phyloP scores from a whole-genome alignment of 2,888 invertebrate species.

The Drosophila dives region DNA sequence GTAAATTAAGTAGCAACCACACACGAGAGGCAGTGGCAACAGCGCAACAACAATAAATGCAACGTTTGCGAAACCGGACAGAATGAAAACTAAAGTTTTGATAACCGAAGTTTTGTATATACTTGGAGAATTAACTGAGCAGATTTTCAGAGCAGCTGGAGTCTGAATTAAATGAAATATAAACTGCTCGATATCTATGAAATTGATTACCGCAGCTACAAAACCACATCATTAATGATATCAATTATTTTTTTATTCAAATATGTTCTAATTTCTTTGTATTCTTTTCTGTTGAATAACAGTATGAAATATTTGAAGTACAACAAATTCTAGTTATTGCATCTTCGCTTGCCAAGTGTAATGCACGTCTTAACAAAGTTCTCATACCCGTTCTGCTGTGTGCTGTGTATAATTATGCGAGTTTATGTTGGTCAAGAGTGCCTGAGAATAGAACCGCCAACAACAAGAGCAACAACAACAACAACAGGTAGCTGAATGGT shows the following conservation, averaged over 20 bases:
- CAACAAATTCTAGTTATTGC: neutral
- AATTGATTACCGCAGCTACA: slow-evolving; percentile 1
- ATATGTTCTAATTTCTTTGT: neutral
- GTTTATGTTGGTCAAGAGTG: slow-evolving; percentile 72
- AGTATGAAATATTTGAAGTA: neutral
- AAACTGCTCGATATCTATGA: neutral
- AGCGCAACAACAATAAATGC: slow-evolving; percentile 45
- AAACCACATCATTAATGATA: neutral
- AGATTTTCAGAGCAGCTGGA: neutral
- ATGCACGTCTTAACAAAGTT: slow-evolving; percentile 21
- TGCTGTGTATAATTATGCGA: slow-evolving; percentile 48
- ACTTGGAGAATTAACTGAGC: neutral
- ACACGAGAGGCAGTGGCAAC: slow-evolving; percentile 44
- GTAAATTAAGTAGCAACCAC: slow-evolving; percentile 75
- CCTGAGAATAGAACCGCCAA: slow-evolving; percentile 57
- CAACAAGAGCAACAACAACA: slow-evolving; percentile 26
- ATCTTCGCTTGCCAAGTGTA: neutral
- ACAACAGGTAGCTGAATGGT: slow-evolving; percentile 33
- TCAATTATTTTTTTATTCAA: neutral
- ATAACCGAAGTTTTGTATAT: slow-evolving; percentile 21
- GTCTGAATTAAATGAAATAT: neutral
- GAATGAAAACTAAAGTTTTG: slow-evolving; percentile 11
- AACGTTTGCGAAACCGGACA: slow-evolving; percentile 64
- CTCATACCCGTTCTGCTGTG: slow-evolving; percentile 10
- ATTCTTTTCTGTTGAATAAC: neutral